phyloP scores from a whole-genome alignment of 2,797 vertebrate genomes.

The Paguma larvata region DNA sequence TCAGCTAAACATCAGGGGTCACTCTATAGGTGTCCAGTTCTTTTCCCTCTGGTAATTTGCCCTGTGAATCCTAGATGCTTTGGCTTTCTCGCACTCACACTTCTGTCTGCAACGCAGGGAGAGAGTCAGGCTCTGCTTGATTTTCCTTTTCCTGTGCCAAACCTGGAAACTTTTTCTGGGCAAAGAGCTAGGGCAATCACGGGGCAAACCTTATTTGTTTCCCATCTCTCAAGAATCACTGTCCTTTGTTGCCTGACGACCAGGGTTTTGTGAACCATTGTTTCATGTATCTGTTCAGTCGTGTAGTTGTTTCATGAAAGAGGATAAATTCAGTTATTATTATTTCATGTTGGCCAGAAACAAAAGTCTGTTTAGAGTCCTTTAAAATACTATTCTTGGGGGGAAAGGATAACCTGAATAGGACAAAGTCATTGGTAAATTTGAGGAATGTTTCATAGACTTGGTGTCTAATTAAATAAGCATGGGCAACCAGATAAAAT shows the following conservation, averaged over 20 bases:
- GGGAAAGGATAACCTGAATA: slow-evolving; percentile 7
- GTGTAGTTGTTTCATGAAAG: slow-evolving; percentile 1
- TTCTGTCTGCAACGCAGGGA: neutral
- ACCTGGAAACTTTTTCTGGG: neutral
- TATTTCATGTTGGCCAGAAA: neutral
- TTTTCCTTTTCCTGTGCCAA: neutral
- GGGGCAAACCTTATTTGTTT: neutral
- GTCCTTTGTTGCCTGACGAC: neutral
- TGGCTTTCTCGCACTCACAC: neutral
- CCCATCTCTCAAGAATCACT: neutral
- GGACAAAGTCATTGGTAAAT: slow-evolving; percentile 19
- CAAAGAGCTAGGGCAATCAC: neutral
- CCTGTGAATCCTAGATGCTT: neutral
- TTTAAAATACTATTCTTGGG: slow-evolving; percentile 53
- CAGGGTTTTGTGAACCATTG: neutral
- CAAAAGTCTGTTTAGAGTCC: neutral
- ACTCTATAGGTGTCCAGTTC: neutral
- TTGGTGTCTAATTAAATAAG: slow-evolving; percentile 4
- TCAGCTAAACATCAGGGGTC: neutral
- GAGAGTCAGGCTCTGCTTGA: neutral
- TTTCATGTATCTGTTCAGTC: neutral
- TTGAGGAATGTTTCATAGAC: neutral
- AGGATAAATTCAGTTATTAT: neutral
- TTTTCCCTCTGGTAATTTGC: neutral
- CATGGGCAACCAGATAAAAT: neutral